Base-by-base conservation (phyloP, 2,888 invertebrate genomes). In the Hetaerina titia region DNA sequence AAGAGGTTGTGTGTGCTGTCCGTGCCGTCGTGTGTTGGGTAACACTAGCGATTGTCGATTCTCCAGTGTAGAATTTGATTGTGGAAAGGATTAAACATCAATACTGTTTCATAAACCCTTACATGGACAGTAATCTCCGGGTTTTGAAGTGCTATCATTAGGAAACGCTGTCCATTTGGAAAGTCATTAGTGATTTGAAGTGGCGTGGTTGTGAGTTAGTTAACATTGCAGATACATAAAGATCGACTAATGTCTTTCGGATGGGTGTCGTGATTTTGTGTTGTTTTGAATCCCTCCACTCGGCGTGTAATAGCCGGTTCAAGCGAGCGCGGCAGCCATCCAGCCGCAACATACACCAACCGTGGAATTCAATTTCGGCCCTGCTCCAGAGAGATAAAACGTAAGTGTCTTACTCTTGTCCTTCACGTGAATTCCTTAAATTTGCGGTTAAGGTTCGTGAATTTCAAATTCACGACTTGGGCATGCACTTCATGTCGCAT, bases 271-370 rank as follows among this genome's bases (percentile, higher is more conserved):
- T 69, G 92, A 92, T 56, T 56, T 45, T 69, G 56, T 63, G 56
- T 64, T 92, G 92, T 69, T 92, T 69, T 25, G 45, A 56, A 74
- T 56, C 64, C 31, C 69, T 64, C 69, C 92, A 92, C 56, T 92
- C 13, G 92, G 92, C 92, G 69, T 92, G 92, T 69, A 92, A 92
- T 92, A 92, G 92, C 64, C 64, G 64, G 92, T 56, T 69, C n/a
- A 69, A 69, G 56, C 45, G 74, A n/a, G 92, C 92, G 92, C 31
- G 69, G 56, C 92, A 92, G n/a, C 13, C 92, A 22, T n/a, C 92
- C 56, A 92, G 92, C 64, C 45, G 69, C 19, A 69, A 69, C 56
- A 25, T 56, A 56, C 92, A n/a, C 11, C 69, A n/a, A 45, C 81
- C 81, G 81, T 81, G 81, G 81, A 81, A 81, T 81, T 81, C 81